Evolutionary conservation across 2,888 invertebrate species (phyloP), one percentile per base, ranked within the genome.

Genomic region (Ormyrus labotus): DNA sequence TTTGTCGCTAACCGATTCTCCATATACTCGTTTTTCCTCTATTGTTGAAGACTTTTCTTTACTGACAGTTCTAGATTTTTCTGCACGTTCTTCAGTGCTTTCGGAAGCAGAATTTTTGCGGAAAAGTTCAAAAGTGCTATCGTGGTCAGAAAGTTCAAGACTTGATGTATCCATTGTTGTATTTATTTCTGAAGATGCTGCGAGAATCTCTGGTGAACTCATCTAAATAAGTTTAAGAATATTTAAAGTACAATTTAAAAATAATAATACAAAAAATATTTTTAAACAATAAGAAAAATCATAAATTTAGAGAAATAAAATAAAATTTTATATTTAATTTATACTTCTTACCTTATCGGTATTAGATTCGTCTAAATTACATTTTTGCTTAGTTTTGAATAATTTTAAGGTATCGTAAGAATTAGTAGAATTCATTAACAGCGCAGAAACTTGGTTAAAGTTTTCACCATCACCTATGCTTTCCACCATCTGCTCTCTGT

Each of bases 1-100:
- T 84, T 95, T 95, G 89, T 96, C 96, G 70, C 94, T 93, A 5
- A 96, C 93, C 0, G 94, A 92, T 90, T 94, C 93, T 5, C 90
- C 90, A 55, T 91, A 87, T 65, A 90, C 90, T 73, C 91, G 91
- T 84, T 90, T 92, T 51, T 91, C 91, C 9, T 53, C 19, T 19
- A 19, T 19, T 1, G 19, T 19, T 19, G 19, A 19, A 19, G 19
- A 19, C 2, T 47, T 80, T 58, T 45, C 80, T 68, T 78, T 87
- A 72, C 78, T 83, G 77, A 7, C 84, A 80, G 11, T 53, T 9
- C 68, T 64, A 4, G 13, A 19, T 34, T 81, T 84, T 45, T 82
- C 83, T 7, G 10, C 50, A 0, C 71, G 68, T 6, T 76, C 79
- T 6, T 81, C 84, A 0, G 11, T 71, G 6, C 48, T 64, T 19